These are phyloP conservation scores for Meiosimyza platycephala DNA, from an alignment of 2,888 invertebrate species.

Conservation along the genomic window DNA sequence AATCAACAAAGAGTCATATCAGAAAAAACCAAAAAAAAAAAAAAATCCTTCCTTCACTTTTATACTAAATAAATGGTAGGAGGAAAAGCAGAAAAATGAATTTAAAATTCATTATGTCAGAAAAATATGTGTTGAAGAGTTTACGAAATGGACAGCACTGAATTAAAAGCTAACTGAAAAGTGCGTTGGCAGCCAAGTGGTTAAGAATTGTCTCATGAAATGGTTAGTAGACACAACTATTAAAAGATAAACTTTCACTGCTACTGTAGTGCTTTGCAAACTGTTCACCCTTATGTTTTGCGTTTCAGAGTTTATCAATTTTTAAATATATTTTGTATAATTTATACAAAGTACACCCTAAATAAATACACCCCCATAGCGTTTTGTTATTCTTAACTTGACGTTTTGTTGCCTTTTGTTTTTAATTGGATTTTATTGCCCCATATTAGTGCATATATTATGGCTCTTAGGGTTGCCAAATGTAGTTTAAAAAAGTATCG, in stretches of 20 bases:
- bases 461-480: too few species aligned
- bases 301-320: too few species aligned
- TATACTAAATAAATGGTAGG: too few species aligned
- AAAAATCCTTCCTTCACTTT: background rate
- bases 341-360: conserved; percentile 15
- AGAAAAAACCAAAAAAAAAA: background rate
- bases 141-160: background rate
- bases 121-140: conserved; percentile 10
- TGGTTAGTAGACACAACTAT: too few species aligned
- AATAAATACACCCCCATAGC: background rate
- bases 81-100: background rate
- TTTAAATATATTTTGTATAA: conserved; percentile 19
- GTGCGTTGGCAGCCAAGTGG: conserved; percentile 21
- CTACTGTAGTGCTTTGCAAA: too few species aligned
- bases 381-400: conserved; percentile 23
- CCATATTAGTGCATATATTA: too few species aligned
- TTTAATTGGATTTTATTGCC: conserved; percentile 43
- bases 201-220: too few species aligned
- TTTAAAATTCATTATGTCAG: conserved; percentile 24
- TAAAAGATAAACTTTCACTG: too few species aligned
- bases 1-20: background rate
- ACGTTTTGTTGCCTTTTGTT: conserved; percentile 34
- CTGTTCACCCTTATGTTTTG: too few species aligned
- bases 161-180: background rate
- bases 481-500: too few species aligned